These are phyloP conservation scores for Apamea sordens DNA, from an alignment of 2,888 invertebrate genomes.

Conservation along the genomic window DNA sequence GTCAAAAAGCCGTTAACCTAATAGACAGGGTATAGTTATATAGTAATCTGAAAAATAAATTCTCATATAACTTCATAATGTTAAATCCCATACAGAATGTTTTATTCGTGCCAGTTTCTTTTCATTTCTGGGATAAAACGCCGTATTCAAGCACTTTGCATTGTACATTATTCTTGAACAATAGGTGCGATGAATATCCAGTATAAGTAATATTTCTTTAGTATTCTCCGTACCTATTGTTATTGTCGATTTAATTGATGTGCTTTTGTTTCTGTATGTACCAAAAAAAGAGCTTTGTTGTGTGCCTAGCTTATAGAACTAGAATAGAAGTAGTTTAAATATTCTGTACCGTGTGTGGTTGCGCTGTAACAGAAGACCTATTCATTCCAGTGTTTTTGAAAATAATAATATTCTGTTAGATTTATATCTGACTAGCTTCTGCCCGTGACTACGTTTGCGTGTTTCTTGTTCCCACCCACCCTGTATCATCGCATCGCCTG, in stretches of 20 bases:
- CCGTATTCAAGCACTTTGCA: slow-evolving; percentile 46
- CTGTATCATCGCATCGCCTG: too few species aligned
- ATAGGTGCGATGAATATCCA: slow-evolving; percentile 43
- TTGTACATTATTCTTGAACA: slow-evolving; percentile 59
- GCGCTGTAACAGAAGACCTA: rapidly evolving
- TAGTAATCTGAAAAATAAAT: background rate
- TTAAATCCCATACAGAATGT: slow-evolving; percentile 15
- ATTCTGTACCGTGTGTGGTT: background rate
- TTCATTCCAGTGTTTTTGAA: background rate
- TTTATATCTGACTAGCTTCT: background rate
- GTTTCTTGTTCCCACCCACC: too few species aligned
- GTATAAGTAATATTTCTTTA: slow-evolving; percentile 51
- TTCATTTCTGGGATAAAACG: slow-evolving; percentile 44
- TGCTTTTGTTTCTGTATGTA: slow-evolving; percentile 36
- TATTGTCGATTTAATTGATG: slow-evolving; percentile 49
- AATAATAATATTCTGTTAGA: background rate
- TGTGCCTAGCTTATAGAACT: slow-evolving; percentile 19
- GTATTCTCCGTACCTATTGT: slow-evolving; percentile 34
- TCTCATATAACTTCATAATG: background rate
- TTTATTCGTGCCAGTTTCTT: slow-evolving; percentile 40
- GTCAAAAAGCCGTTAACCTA: too few species aligned
- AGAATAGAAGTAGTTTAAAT: background rate
- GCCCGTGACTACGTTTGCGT: too few species aligned
- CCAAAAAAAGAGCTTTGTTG: slow-evolving; percentile 15
- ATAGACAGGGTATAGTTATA: too few species aligned